Evolutionary conservation across 2,888 invertebrate species (phyloP), one percentile per base, ranked within the genome.

Genomic region (Encarsia formosa): DNA sequence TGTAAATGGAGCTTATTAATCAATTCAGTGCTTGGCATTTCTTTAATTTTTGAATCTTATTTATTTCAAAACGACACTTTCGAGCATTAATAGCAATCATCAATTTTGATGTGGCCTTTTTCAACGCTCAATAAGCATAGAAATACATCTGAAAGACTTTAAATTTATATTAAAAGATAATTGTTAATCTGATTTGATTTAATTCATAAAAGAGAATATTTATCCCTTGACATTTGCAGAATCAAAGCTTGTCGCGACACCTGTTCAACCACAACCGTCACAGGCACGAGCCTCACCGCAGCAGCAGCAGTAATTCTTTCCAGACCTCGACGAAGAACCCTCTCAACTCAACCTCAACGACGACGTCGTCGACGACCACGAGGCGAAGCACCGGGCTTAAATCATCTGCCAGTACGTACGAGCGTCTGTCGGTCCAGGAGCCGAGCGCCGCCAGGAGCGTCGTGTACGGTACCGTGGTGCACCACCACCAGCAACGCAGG

Each of bases 191-290:
- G n/a, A n/a, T n/a, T n/a, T n/a, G n/a, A n/a, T n/a, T n/a, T n/a
- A n/a, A n/a, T n/a, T n/a, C n/a, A n/a, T n/a, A n/a, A n/a, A n/a
- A n/a, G n/a, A n/a, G n/a, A n/a, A n/a, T n/a, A n/a, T n/a, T n/a
- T n/a, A n/a, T 3, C 35, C 16, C 9, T 8, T 11, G 16, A 4
- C 9, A 39, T 9, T 35, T 22, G 13, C 32, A 54, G 54, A 46
- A 41, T 15, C 22, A 32, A 26, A 48, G 23, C 39, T 45, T 43
- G 44, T 39, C 48, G 4, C 4, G 43, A 5, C 48, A 48, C 6
- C 47, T 41, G 22, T 48, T 51, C 19, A 39, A 39, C 5, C 55
- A 51, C 23, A 34, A 22, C 8, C 51, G 51, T 1, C 51, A 54
- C 39, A 45, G 45, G 3, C 45, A 38, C 16, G 49, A 49, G 18